A percentile compares a stretch with the other conserved stretches of the same genome.
Conservation (phyloP, 2,797 vertebrate genomes). For the Crypturellus tataupa region DNA sequence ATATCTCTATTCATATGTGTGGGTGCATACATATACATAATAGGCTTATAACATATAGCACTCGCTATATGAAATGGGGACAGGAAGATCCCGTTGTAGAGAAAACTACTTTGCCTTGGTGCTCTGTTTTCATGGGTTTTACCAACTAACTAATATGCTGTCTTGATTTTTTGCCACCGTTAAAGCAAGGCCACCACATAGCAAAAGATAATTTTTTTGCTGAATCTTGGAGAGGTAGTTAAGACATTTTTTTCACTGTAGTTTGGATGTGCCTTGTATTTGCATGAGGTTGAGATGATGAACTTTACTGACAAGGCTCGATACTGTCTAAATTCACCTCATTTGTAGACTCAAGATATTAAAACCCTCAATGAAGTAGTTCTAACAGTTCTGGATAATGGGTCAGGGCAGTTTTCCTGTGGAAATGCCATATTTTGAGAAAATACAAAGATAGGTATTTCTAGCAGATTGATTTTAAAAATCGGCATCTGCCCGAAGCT, state of each 20-base stretch:
- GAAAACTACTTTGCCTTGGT: not conserved
- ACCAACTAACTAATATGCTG: not conserved
- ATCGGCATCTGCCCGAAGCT: not conserved
- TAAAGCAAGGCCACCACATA: not conserved
- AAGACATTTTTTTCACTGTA: not conserved
- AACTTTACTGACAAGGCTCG: not conserved
- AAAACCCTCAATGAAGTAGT: fast-evolving
- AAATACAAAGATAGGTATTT: not conserved
- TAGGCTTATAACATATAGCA: not conserved
- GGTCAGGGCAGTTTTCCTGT: not conserved
- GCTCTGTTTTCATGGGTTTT: not conserved
- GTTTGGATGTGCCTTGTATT: not conserved
- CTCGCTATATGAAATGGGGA: not conserved
- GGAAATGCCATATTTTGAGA: not conserved
- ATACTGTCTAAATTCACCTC: not conserved
- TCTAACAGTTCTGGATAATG: not conserved
- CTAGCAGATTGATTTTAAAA: not conserved
- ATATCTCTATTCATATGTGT: fast-evolving
- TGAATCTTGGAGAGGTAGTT: not conserved
- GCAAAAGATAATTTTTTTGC: not conserved
- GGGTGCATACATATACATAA: not conserved
- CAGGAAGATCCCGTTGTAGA: not conserved
- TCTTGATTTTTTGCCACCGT: not conserved
- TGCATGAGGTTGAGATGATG: not conserved
- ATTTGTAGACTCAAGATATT: not conserved